phyloP scores from a whole-genome alignment of 2,888 invertebrate species.

The Drosophila cyrtoloma region DNA sequence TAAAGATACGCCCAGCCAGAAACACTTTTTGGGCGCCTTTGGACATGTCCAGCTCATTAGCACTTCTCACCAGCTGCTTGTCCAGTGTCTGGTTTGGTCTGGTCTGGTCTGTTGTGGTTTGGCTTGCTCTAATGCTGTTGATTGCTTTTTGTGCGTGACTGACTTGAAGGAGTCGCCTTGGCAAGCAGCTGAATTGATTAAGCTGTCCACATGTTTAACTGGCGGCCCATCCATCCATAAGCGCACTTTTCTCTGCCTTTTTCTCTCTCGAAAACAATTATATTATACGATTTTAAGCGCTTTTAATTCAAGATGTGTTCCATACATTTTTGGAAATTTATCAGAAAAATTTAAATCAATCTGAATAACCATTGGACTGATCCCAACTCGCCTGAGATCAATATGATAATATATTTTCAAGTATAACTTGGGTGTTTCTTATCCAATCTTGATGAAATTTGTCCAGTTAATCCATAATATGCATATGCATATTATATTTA shows the following conservation, averaged over 20 bases:
- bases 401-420: neutral
- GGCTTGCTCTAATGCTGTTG: neutral
- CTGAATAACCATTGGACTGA: neutral
- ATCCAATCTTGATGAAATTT: neutral
- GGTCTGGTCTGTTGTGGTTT: neutral
- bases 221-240: neutral
- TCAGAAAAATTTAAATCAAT: neutral
- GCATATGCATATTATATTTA: neutral
- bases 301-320: too few relatives aligned
- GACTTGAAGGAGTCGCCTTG: slow-evolving; percentile 2
- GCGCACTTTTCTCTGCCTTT: neutral
- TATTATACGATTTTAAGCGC: neutral
- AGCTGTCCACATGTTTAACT: slow-evolving; percentile 48
- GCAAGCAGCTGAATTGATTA: slow-evolving; percentile 63
- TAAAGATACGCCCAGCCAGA: slow-evolving; percentile 39
- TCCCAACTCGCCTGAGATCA: neutral
- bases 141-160: slow-evolving; percentile 47
- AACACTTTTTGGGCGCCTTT: slow-evolving; percentile 11
- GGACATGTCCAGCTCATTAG: slow-evolving; percentile 18
- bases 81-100: neutral
- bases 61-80: slow-evolving; percentile 28
- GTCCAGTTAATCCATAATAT: too few relatives aligned
- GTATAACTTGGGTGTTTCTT: neutral
- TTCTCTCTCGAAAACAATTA: neutral
- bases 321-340: neutral